A percentile compares a stretch with the other conserved stretches of the same genome.
phyloP scores from a whole-genome alignment of 2,113 vertebrate species.

The Orcinus orca region DNA sequence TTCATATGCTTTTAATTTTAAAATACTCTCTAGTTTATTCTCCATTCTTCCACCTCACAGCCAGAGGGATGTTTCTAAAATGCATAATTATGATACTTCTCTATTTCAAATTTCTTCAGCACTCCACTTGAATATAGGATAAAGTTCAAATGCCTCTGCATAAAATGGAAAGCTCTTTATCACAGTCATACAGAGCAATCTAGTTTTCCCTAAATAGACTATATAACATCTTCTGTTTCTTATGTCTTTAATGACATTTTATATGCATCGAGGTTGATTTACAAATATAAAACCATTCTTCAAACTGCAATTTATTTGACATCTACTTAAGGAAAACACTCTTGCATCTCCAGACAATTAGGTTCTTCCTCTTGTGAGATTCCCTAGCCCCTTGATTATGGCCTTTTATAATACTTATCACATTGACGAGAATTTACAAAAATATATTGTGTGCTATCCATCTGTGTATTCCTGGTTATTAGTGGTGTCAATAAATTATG shows the following conservation, averaged over 20 bases:
- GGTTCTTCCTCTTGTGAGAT: background rate
- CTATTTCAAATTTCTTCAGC: background rate
- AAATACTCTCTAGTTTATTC: background rate
- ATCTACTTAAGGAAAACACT: background rate
- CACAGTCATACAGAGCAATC: background rate
- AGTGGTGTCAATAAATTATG: background rate
- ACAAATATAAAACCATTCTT: slow-evolving; percentile 13
- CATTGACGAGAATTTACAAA: background rate
- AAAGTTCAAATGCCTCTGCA: background rate
- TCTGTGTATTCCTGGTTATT: background rate
- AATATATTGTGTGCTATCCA: background rate
- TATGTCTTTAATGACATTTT: background rate
- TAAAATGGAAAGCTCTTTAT: background rate
- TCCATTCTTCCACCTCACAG: background rate
- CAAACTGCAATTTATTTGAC: background rate
- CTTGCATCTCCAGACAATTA: background rate
- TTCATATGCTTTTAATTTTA: background rate
- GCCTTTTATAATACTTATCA: background rate
- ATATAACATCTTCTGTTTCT: background rate
- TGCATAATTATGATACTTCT: background rate
- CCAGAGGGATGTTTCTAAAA: background rate
- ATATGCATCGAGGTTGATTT: background rate
- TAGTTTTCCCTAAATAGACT: background rate
- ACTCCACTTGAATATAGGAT: background rate
- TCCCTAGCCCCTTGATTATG: background rate